Base-by-base conservation (phyloP, 92 coral and sea anemone genomes). In the Montipora capitata region DNA sequence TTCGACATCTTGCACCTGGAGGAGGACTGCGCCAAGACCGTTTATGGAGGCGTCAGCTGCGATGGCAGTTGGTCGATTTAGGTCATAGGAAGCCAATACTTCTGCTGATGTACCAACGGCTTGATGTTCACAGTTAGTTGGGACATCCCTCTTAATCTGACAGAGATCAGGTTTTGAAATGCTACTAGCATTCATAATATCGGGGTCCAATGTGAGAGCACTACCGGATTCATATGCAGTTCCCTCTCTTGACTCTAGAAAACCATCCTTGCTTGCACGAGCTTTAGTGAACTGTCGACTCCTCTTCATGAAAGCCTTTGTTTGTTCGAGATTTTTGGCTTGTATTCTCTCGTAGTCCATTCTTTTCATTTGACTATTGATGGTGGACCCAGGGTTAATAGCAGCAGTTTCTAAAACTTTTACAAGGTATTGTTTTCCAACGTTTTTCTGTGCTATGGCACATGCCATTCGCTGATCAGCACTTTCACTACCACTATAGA, bases 401-500 rank as follows among this genome's bases (percentile, higher is more conserved):
- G 70, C 38, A 1, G 63, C 76, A 5, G 75, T 15, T 1, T 49
- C 7, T 35, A 80, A 54, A 4, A 45, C 14, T 2, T 70, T 65
- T 41, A 57, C 0, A 1, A 69, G 71, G 4, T 70, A 69, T 14
- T 81, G 86, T 67, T 81, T 68, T 10, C 86, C 86, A 2, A 81
- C 3, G 16, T 80, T 80, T 9, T 56, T 80, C 12, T 80, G 85
- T 18, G 85, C 76, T 1, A 80, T 76, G 7, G 76, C 62, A 41
- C 74, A 68, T 17, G 85, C 85, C 17, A 66, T 57, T 62, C 74
- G 1, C 40, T 62, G 73, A 40, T 79, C 74, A 2, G 76, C 67
- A 67, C 76, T 80, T 5, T 67, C 76, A 18, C 85, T 80, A 6
- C 76, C 76, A 0, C 85, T 67, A 80, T 66, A 80, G 10, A 80